Conservation (phyloP, 2,888 invertebrate genomes). For the Augiades crinisus region DNA sequence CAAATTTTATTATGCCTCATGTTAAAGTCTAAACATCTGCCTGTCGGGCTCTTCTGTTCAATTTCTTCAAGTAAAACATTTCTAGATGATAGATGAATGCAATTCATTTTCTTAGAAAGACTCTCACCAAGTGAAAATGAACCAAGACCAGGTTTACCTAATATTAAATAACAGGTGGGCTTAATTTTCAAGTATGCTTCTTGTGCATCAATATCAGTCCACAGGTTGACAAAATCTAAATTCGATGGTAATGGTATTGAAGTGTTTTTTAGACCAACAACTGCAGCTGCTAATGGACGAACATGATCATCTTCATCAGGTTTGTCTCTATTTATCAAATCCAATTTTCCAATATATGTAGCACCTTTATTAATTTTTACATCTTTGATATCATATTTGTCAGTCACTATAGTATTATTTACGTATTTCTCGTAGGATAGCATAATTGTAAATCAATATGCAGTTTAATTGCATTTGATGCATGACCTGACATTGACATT, state of each 20-base stretch:
- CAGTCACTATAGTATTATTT: slow-evolving; percentile 46
- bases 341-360: slow-evolving; percentile 43
- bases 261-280: slow-evolving; percentile 64
- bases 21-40: slow-evolving; percentile 81
- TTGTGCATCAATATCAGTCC: slow-evolving; percentile 78
- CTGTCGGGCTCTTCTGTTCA: slow-evolving; percentile 74
- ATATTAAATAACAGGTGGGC: slow-evolving; percentile 81
- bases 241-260: slow-evolving; percentile 46
- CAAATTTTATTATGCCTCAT: slow-evolving; percentile 76
- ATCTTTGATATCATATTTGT: slow-evolving; percentile 45
- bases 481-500: slow-evolving; percentile 5
- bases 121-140: slow-evolving; percentile 76
- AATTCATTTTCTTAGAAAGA: slow-evolving; percentile 79
- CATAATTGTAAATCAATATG: slow-evolving; percentile 43
- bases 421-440: slow-evolving; percentile 42
- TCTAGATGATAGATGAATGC: slow-evolving; percentile 81
- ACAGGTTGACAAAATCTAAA: slow-evolving; percentile 49
- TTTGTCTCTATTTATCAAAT: slow-evolving; percentile 36
- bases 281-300: slow-evolving; percentile 53
- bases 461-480: not conserved
- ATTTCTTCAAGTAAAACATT: slow-evolving; percentile 81
- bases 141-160: slow-evolving; percentile 82
- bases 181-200: slow-evolving; percentile 66
- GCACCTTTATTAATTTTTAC: slow-evolving; percentile 41
- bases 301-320: slow-evolving; percentile 25